Evolutionary conservation across 2,113 vertebrate genomes (phyloP), one percentile per base, ranked within the genome.

Genomic region (Pantherophis guttatus): DNA sequence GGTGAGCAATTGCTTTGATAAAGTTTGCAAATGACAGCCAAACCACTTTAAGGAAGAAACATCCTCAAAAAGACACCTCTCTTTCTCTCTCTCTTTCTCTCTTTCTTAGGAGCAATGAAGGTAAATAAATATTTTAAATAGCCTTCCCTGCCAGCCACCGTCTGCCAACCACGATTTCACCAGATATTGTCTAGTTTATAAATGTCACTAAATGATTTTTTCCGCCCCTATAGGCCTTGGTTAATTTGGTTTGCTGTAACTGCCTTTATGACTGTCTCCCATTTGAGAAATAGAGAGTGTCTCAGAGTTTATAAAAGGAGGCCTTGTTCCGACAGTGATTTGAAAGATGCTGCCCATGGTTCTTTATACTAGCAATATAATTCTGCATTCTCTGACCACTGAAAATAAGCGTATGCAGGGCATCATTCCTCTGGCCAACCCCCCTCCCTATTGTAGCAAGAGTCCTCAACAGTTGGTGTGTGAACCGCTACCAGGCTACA

Each of bases 121-220:
- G 55, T 5, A 29, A 24, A 55, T n/a, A 0, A 3, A 93, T 55
- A 21, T 21, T 33, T 48, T 86, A 93, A 70, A 90, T 48, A 48
- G 29, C 54, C 33, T 85, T 59, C 62, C n/a, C 2, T 2, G 0
- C 33, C 70, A 81, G 70, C 70, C 33, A 39, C 33, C 70, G 2
- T 59, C 87, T 92, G 44, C 52, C 92, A 91, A 91, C 87, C 92
- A 95, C 95, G 94, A 94, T 96, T 97, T 97, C 95, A 17, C 58
- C 58, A 93, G 62, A 57, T 92, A 91, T 93, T 94, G 93, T 93
- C 90, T 94, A 81, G 92, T 95, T 94, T 95, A 94, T 94, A 96
- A 96, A 96, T 97, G 94, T 93, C 95, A 97, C 94, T 95, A 94
- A 95, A 93, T 95, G 95, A 96, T 95, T 96, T 96, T 96, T 97